Evolutionary conservation across 2,888 invertebrate species (phyloP), one percentile per base, ranked within the genome.

Genomic region (Aphidoletes aphidimyza): DNA sequence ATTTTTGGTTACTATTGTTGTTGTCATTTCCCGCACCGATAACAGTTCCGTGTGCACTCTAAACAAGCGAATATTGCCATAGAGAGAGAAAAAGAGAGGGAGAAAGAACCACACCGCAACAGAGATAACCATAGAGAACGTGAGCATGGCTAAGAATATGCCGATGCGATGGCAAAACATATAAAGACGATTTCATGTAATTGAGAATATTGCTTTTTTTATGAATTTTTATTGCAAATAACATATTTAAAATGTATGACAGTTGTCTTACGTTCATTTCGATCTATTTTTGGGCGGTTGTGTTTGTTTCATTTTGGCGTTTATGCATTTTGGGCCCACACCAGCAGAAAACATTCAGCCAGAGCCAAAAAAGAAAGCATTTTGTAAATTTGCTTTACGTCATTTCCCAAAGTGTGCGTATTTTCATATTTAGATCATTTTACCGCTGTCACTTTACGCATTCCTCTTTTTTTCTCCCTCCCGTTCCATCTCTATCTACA

Each of bases 201-300:
- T 86, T 85, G 84, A 84, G 84, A 83, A 85, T 85, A 85, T 85
- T 86, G 85, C 85, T 54, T 85, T 85, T 86, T 86, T 86, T 86
- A 86, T 86, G 85, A 86, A 85, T 85, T 86, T 86, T 86, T 86
- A 86, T 86, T 86, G 86, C 86, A 86, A 86, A 86, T 86, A 86
- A 85, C 86, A 85, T 86, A 86, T 86, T 86, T 85, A 85, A 85
- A 81, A 85, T 85, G 85, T 85, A 86, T 86, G 84, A 86, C 85
- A 86, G 84, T 84, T 69, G 84, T 85, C 19, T 84, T 84, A 54
- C 83, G 47, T 34, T 42, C 78, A 78, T 37, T 69, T 84, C 30
- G 39, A 9, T 54, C 36, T 84, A 36, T 84, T 84, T 36, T 84
- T 45, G 19, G 69, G 37, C 59, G n/a, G n/a, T n/a, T 37, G 3